phyloP scores from a whole-genome alignment of 2,113 vertebrate genomes.

The Beaufortia kweichowensis region DNA sequence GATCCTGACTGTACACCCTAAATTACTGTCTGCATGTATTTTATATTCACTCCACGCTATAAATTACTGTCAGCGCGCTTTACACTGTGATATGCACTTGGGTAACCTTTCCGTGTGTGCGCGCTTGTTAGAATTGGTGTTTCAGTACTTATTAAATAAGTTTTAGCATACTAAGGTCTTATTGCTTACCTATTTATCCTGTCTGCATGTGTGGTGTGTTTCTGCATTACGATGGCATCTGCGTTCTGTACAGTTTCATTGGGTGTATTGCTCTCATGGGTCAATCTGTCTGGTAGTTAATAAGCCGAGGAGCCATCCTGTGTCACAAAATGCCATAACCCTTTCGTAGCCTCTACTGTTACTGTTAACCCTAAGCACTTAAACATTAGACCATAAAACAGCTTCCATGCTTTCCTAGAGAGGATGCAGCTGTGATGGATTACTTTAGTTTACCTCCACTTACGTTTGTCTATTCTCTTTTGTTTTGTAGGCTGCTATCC shows the following conservation, averaged over 20 bases:
- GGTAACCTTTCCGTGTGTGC: constrained; percentile 62
- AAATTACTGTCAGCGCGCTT: constrained; percentile 65
- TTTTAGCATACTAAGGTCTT: background rate
- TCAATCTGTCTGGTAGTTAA: constrained; percentile 75
- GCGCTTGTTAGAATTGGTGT: constrained; percentile 17
- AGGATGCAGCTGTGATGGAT: background rate
- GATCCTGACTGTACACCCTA: constrained; percentile 56
- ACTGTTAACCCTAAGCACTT: constrained; percentile 14
- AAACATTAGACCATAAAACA: constrained; percentile 1
- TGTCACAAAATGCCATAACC: constrained; percentile 70
- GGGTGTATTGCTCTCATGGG: constrained; percentile 58
- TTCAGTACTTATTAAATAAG: constrained; percentile 23
- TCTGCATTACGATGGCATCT: constrained; percentile 28
- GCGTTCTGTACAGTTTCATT: background rate
- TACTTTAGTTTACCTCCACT: background rate
- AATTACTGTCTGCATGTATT: constrained; percentile 65
- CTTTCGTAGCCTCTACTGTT: constrained; percentile 51
- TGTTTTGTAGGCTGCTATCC: constrained; percentile 89
- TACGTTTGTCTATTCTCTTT: background rate
- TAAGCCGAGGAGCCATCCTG: constrained; percentile 75
- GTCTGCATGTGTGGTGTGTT: constrained; percentile 3
- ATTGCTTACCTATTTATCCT: constrained; percentile 2
- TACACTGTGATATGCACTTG: constrained; percentile 58
- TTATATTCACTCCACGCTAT: constrained; percentile 63
- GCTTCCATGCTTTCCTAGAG: background rate